A percentile compares a stretch with the other conserved stretches of the same genome.
Evolutionary conservation across 2,113 vertebrate species (phyloP).

Genomic region (Chlorocebus sabaeus): DNA sequence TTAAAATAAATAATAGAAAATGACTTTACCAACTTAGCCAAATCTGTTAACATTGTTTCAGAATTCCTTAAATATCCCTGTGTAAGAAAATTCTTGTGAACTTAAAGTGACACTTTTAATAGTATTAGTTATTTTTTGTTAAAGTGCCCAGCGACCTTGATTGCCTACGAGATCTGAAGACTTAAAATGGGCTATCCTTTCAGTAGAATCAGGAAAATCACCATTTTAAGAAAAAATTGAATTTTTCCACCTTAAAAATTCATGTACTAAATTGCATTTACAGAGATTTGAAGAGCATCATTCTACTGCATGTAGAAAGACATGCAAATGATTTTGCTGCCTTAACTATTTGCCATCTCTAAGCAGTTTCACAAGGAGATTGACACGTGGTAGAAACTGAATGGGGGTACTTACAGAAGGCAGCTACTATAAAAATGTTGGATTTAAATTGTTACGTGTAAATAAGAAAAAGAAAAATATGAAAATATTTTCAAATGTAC

Average conservation of each 20-base stretch:
- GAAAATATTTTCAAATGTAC: not conserved
- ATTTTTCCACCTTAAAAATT: not conserved
- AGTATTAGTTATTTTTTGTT: not conserved
- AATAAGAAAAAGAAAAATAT: not conserved
- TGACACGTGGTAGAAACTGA: not conserved
- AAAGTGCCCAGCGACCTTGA: not conserved
- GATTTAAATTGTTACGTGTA: not conserved
- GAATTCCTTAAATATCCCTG: not conserved
- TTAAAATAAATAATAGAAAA: conserved; percentile 51
- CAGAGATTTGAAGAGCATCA: not conserved
- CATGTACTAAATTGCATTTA: not conserved
- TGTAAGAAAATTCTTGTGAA: not conserved
- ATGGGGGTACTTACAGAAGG: not conserved
- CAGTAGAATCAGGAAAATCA: not conserved
- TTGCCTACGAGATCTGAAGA: conserved; percentile 1
- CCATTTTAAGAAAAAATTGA: not conserved
- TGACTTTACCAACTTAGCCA: not conserved
- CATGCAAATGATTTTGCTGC: not conserved
- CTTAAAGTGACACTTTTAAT: not conserved
- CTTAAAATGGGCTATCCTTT: not conserved
- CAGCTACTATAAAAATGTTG: not conserved
- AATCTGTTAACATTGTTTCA: not conserved
- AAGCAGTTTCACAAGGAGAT: not conserved
- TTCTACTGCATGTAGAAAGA: not conserved
- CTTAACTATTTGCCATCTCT: not conserved